Evolutionary conservation across 2,113 vertebrate species (phyloP), one percentile per base, ranked within the genome.

Genomic region (Aphyosemion australe): DNA sequence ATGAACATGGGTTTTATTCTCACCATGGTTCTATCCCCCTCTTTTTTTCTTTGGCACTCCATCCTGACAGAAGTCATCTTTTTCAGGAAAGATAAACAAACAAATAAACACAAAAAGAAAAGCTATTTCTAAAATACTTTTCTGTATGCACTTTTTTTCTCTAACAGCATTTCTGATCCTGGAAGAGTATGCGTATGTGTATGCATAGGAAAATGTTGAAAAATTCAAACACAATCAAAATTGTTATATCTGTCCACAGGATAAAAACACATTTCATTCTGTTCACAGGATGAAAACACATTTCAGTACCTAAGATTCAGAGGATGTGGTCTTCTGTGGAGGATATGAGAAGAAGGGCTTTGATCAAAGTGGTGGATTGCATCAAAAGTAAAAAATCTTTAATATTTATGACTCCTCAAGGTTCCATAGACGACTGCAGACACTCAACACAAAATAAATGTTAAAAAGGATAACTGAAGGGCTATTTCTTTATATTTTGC

Each of bases 1-100:
- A 50, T 69, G 52, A 84, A 77, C 80, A 84, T 74, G 69, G 47
- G 72, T 82, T 79, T 82, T 84, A 83, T 79, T 88, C 59, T 50
- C 62, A 82, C 62, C 50, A 66, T 66, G 61, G 48, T 83, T 75
- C 61, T 34, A 34, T 61, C 26, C 52, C 15, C 11, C 62, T 19
- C 2, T 42, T 14, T n/a, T 51, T 61, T 26, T 31, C 55, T 60
- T 6, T 11, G 14, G n/a, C 46, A 58, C n/a, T 62, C 58, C 9
- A 49, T 14, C 34, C 42, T 32, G 42, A 74, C 39, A 55, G 19
- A 49, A 12, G 19, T 47, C 13, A 54, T 47, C 8, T 48, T n/a
- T 48, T 18, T 48, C 46, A 9, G 46, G 8, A 48, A 48, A 18
- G 2, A 42, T 12, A 42, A 42, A 42, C 10, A 42, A 39, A 39